Evolutionary conservation across 1,140 invertebrate genomes (phyloP).

Genomic region (Rhagoletis pomonella): DNA sequence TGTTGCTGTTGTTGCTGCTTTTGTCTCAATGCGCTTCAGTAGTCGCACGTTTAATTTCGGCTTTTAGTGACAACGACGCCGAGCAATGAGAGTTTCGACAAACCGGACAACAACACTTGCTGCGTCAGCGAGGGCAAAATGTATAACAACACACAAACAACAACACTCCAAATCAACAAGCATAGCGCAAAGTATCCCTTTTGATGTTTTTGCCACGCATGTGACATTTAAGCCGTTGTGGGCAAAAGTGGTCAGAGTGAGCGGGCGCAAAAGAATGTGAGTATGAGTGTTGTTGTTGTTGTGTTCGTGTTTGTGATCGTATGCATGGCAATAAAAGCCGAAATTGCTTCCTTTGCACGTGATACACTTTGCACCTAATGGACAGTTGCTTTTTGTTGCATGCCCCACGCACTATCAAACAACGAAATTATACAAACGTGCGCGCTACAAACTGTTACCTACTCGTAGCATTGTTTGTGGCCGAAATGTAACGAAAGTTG

Average conservation of each 20-base stretch:
- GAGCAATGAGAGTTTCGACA: background rate
- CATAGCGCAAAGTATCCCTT: background rate
- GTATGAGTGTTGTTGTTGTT: background rate
- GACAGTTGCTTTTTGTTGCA: constrained; percentile 7
- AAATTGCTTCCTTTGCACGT: constrained; percentile 53
- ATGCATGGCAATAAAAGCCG: constrained; percentile 23
- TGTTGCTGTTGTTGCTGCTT: background rate
- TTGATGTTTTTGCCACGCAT: constrained; percentile 15
- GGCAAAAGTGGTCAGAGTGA: background rate
- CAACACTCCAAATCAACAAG: background rate
- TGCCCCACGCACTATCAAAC: constrained; percentile 21
- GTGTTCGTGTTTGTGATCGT: background rate
- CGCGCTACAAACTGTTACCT: background rate
- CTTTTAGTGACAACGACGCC: constrained; percentile 10
- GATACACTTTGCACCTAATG: constrained; percentile 54
- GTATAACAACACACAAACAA: background rate
- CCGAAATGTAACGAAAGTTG: background rate
- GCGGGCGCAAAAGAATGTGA: background rate
- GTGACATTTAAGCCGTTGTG: background rate
- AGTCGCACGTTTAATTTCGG: constrained; percentile 30
- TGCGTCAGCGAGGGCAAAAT: background rate
- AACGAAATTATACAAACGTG: background rate
- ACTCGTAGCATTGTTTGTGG: background rate
- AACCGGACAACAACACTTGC: background rate
- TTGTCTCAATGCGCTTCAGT: background rate